Percentiles rank a stretch among this genome's conserved stretches.
Conservation (phyloP, 30 jellyfish, hydroid and myxozoan genomes). For the Phacellophora camtschatica region DNA sequence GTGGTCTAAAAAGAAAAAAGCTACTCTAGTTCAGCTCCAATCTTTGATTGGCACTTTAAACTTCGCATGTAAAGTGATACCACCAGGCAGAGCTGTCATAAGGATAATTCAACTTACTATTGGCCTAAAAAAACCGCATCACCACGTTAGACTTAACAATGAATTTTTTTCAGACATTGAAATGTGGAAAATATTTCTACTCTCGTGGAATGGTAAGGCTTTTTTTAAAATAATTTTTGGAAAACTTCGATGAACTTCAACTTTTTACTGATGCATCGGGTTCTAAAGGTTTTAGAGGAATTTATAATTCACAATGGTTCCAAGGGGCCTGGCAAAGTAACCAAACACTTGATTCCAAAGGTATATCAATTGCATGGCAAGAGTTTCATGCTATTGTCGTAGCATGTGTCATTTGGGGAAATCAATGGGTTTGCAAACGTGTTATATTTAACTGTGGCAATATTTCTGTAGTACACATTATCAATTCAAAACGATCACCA, state of each 20-base stretch:
- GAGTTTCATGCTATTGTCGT: constrained; percentile 34
- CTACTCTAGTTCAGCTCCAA: constrained; percentile 37
- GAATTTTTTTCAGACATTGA: constrained; percentile 33
- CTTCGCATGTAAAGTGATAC: constrained; percentile 65
- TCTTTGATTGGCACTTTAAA: constrained; percentile 62
- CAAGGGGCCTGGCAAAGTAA: not conserved
- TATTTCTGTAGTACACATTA: not conserved
- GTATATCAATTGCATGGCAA: constrained; percentile 21
- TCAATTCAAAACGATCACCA: not conserved
- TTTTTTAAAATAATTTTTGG: not conserved
- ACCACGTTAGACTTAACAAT: not conserved
- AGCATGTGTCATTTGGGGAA: constrained; percentile 44
- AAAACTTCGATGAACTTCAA: not conserved
- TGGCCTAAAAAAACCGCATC: constrained; percentile 31
- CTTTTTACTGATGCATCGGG: constrained; percentile 22
- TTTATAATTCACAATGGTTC: not conserved
- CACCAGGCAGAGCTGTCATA: not conserved
- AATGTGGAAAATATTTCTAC: constrained; percentile 42
- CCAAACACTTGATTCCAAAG: not conserved
- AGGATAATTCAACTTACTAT: constrained; percentile 28
- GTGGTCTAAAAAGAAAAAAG: not conserved
- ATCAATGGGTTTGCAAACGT: constrained; percentile 1
- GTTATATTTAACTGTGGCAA: constrained; percentile 20
- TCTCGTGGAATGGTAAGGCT: constrained; percentile 74
- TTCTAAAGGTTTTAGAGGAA: constrained; percentile 15